phyloP scores from a whole-genome alignment of 2,888 invertebrate species.

The Drosophila monieri region DNA sequence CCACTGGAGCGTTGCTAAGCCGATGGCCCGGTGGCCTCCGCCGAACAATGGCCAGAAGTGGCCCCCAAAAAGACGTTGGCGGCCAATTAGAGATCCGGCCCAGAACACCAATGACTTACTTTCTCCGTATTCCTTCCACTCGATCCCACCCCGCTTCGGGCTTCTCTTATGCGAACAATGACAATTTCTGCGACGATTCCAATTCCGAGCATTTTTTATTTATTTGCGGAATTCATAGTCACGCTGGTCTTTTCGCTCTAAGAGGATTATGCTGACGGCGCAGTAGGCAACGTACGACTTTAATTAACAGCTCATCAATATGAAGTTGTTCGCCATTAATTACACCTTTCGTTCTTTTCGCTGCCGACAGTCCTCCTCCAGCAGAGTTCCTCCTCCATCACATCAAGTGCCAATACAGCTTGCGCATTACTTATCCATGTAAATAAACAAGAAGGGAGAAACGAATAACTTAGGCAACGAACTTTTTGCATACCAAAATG shows the following conservation, averaged over 20 bases:
- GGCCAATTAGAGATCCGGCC: slow-evolving; percentile 66
- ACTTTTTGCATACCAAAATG: slow-evolving; percentile 33
- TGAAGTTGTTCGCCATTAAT: slow-evolving; percentile 76
- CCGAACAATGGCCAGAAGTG: slow-evolving; percentile 44
- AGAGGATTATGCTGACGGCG: slow-evolving; percentile 61
- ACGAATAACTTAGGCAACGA: slow-evolving; percentile 73
- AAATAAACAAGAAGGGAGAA: slow-evolving; percentile 26
- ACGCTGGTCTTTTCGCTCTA: slow-evolving; percentile 56
- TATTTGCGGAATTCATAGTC: slow-evolving; percentile 54
- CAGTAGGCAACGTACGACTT: slow-evolving; percentile 51
- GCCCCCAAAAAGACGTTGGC: slow-evolving; percentile 64
- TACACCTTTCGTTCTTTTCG: slow-evolving; percentile 42
- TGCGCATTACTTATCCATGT: slow-evolving; percentile 53
- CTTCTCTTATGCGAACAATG: slow-evolving; percentile 30
- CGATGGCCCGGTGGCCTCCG: slow-evolving; percentile 49
- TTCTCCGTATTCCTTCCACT: slow-evolving; percentile 48
- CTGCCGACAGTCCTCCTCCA: slow-evolving; percentile 6
- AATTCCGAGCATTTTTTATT: slow-evolving; percentile 20
- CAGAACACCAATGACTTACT: slow-evolving; percentile 71
- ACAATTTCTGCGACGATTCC: slow-evolving; percentile 43
- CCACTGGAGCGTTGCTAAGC: slow-evolving; percentile 76
- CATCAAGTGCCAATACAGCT: slow-evolving; percentile 26
- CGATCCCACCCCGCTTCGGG: slow-evolving; percentile 1
- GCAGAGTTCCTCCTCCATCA: slow-evolving; percentile 12
- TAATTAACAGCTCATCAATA: slow-evolving; percentile 77